Conservation (phyloP, 2,888 invertebrate species). For the Dynastes hyllus region DNA sequence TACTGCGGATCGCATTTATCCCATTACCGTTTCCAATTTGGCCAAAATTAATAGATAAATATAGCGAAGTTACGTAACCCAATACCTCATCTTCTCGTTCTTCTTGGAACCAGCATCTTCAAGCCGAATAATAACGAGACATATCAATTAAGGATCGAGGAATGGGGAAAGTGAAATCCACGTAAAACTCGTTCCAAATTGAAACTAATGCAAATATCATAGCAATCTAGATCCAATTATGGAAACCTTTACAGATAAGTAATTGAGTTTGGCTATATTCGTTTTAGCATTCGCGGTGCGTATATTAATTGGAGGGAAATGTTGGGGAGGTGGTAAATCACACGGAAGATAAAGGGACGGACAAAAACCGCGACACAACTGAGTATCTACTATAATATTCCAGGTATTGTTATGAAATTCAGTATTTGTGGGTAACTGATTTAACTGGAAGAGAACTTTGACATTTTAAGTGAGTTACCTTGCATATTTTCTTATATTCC, state of each 20-base stretch:
- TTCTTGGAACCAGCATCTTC: not conserved
- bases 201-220: constrained; percentile 45
- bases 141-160: constrained; percentile 23
- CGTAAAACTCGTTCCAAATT: constrained; percentile 35
- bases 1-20: too few species aligned
- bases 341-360: not conserved
- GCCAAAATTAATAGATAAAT: too few species aligned
- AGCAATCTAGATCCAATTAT: constrained; percentile 40
- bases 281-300: constrained; percentile 13
- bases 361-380: too few species aligned
- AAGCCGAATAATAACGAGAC: constrained; percentile 22
- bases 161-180: not conserved
- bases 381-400: too few species aligned
- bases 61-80: too few species aligned
- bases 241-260: constrained; percentile 43
- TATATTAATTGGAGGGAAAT: not conserved
- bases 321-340: constrained; percentile 12
- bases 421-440: too few species aligned
- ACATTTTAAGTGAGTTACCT: too few species aligned
- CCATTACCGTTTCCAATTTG: too few species aligned
- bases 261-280: constrained; percentile 25
- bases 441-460: too few species aligned
- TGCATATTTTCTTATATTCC: too few species aligned
- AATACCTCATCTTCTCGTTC: not conserved
- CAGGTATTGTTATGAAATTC: too few species aligned